Conservation (phyloP, 2,888 invertebrate species). For the Rhagonycha lutea region DNA sequence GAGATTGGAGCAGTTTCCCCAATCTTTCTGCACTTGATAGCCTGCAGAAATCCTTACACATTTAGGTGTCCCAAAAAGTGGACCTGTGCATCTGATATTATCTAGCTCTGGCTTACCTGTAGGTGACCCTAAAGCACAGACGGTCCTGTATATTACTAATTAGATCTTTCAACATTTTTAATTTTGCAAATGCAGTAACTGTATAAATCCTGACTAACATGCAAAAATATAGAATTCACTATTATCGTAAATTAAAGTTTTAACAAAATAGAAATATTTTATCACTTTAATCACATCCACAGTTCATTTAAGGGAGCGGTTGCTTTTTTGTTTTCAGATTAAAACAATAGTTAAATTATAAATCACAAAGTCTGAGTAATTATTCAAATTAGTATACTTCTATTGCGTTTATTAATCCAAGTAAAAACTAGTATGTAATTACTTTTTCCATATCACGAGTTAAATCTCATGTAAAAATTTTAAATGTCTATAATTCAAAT, state of each 20-base stretch:
- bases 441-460: background rate
- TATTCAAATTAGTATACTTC: conserved; percentile 31
- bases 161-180: background rate
- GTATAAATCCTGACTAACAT: background rate
- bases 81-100: no score
- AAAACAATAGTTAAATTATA: conserved; percentile 5
- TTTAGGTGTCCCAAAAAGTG: no score
- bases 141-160: background rate
- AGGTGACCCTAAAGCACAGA: no score
- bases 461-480: background rate
- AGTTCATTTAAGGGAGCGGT: background rate
- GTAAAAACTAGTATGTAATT: background rate
- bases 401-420: conserved; percentile 1
- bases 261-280: background rate
- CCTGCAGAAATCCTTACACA: no score
- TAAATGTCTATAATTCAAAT: background rate
- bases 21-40: no score
- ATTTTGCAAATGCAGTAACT: background rate
- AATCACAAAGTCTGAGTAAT: conserved; percentile 15
- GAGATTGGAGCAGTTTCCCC: no score
- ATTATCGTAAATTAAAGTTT: conserved; percentile 5
- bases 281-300: conserved; percentile 2
- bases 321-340: conserved; percentile 2
- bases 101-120: no score
- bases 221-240: background rate